Base-by-base conservation (phyloP, 2,888 invertebrate genomes). In the Ypsolopha scabrella region DNA sequence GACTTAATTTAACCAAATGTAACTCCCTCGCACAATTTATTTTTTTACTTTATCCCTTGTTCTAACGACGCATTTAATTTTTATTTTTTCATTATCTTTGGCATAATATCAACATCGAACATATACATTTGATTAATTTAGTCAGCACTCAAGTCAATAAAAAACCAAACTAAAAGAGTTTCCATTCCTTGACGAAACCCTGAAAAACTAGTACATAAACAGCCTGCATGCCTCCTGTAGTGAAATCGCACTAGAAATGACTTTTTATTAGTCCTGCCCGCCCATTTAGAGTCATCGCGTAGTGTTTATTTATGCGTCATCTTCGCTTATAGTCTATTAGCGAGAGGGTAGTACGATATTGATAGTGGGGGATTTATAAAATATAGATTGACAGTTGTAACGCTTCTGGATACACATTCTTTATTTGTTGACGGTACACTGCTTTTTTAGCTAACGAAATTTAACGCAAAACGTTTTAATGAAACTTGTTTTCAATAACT, bases 291-390 rank as follows among this genome's bases (percentile, higher is more conserved):
- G 72, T 57, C 53, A 57, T 55, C 58, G 53, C 57, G 53, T 64
- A 58, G 75, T 80, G 78, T 77, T 64, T 78, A 80, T 80, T 73
- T 70, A 80, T 80, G 46, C 13, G 41, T 45, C 46, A 11, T 7
- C 34, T 48, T 51, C 54, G 53, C 53, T 57, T 52, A 58, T 60
- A 56, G 60, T 67, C 67, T 63, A 74, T 70, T 72, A 70, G 65
- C 66, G 61, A 65, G 58, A 60, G 55, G 57, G 55, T 58, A 56
- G 51, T 56, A 55, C 55, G 52, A 60, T 60, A 58, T 60, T 55
- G 58, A 58, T 57, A n/a, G 56, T 48, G 7, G 1, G 11, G 10
- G 39, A 6, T 39, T 39, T 39, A 39, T 39, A 11, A 39, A 39
- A 11, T 39, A 39, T 39, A 39, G 11, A 24, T 24, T 24, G 24